Base-by-base conservation (phyloP, 2,797 vertebrate species). In the Nothura maculosa region DNA sequence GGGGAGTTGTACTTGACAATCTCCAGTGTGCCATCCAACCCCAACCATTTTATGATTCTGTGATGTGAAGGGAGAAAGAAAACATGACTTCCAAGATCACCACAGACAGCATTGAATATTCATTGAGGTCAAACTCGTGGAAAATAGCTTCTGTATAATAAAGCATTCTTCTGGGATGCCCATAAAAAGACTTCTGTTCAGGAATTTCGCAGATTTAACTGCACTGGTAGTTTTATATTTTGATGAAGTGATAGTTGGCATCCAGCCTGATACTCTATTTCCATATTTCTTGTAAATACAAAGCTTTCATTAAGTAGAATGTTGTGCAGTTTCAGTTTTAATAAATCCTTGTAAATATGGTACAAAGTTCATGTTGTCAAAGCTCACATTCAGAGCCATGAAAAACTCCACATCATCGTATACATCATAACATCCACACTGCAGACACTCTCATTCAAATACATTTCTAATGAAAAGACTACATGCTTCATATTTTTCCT, bases 201-300 rank as follows among this genome's bases (percentile, higher is more conserved):
- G 28, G 34, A 94, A 72, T 94, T 90, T 62, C 45, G 40, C 58
- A 89, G 85, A 95, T 94, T 92, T 81, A 73, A 45, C 55, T 62
- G 55, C 89, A 75, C 52, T 77, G 47, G 43, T 85, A 85, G 69
- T 68, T 74, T 93, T 89, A 52, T 24, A 89, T 80, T 92, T 54
- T 93, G 81, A 90, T 67, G 76, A 96, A 95, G 90, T 68, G 72
- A 73, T 3, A 7, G 77, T 8, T 95, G 89, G 93, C 88, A 95
- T 72, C 48, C 61, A 81, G 90, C 89, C 93, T 62, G 50, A 80
- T 69, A 87, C 43, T 93, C 50, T 68, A 70, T 90, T 89, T 92
- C 64, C 78, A 94, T 85, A 90, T 78, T 93, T 80, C 69, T 86
- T 69, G 43, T 58, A 94, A 94, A 81, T 69, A 81, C 21, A 91